phyloP scores from a whole-genome alignment of 2,797 vertebrate species.

The Eospalax fontanierii region DNA sequence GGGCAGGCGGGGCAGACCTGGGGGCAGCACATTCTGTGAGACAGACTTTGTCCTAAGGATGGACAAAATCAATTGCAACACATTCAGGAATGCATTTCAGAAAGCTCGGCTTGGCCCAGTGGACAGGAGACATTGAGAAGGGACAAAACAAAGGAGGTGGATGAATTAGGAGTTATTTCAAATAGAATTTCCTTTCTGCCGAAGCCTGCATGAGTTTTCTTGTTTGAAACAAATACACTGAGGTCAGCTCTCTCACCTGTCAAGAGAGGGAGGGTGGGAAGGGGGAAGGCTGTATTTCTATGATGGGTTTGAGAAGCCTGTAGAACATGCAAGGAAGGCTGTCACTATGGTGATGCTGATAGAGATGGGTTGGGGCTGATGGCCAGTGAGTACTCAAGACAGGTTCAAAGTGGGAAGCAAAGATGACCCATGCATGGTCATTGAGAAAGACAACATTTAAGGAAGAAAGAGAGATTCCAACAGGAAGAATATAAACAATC shows the following conservation, averaged over 20 bases:
- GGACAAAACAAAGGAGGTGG: neutral
- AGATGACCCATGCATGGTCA: neutral
- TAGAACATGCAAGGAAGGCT: neutral
- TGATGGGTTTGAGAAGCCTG: neutral
- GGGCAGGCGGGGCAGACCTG: neutral
- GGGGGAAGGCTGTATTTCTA: neutral
- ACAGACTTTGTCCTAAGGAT: neutral
- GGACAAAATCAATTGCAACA: neutral
- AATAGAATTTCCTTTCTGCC: slow-evolving; percentile 31
- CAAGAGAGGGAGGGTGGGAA: neutral
- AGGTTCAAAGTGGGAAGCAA: neutral
- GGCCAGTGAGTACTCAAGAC: neutral
- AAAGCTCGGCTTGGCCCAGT: neutral
- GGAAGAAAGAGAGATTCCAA: neutral
- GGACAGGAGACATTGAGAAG: neutral
- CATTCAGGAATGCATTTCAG: slow-evolving; percentile 24
- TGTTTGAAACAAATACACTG: neutral
- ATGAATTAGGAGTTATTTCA: neutral
- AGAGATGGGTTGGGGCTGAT: neutral
- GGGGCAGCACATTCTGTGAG: neutral
- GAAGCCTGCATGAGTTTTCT: neutral
- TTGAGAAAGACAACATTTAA: neutral
- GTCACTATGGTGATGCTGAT: neutral
- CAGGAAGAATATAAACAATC: neutral
- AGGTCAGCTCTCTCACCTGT: neutral